A percentile compares a stretch with the other conserved stretches of the same genome.
Conservation (phyloP, 2,113 vertebrate species). For the Gambusia affinis region DNA sequence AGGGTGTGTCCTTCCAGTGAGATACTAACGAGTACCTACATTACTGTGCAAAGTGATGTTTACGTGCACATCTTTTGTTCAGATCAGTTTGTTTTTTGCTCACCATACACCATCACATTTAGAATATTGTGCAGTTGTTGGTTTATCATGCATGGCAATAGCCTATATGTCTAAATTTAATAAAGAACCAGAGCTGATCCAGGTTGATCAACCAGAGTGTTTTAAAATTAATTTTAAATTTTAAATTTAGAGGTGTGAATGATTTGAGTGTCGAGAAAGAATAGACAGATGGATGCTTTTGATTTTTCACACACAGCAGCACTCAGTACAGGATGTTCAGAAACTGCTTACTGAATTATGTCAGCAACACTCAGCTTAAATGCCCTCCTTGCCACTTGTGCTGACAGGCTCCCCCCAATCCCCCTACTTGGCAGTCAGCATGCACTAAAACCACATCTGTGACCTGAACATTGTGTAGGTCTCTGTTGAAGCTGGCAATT, state of each 20-base stretch:
- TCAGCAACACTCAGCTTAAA: constrained; percentile 31
- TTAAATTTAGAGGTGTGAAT: not conserved
- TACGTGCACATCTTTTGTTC: not conserved
- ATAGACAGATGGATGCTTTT: not conserved
- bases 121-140: not conserved
- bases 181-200: not conserved
- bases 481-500: not conserved
- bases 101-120: not conserved
- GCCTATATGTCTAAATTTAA: not conserved
- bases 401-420: too few relatives aligned
- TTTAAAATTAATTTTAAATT: constrained; percentile 20
- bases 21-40: not conserved
- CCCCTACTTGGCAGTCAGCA: constrained; percentile 1
- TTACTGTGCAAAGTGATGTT: not conserved
- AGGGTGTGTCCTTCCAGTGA: not conserved
- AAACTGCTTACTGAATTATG: constrained; percentile 25
- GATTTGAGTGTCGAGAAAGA: not conserved
- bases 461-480: constrained; percentile 25
- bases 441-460: not conserved
- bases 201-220: not conserved
- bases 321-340: constrained; percentile 6
- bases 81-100: not conserved
- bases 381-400: constrained; percentile 15
- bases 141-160: not conserved
- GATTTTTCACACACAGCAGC: not conserved